These are phyloP conservation scores for Cecropterus lyciades DNA, from an alignment of 1,140 invertebrate species.

Conservation along the genomic window DNA sequence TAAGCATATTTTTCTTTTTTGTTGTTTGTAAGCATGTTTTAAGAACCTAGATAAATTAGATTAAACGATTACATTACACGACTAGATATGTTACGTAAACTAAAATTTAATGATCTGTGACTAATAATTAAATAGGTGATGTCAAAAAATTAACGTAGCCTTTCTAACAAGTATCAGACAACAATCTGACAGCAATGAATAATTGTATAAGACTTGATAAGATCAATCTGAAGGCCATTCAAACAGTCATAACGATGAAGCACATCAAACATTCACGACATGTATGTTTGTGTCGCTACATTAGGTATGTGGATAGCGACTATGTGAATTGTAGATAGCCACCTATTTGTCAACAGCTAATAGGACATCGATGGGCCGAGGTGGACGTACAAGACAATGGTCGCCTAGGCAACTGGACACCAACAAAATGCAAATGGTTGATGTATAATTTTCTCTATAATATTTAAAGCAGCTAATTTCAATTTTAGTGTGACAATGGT, in stretches of 20 bases:
- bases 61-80: too few relatives aligned
- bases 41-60: too few relatives aligned
- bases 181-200: slow-evolving; percentile 6
- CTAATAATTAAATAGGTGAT: too few relatives aligned
- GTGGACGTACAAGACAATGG: slow-evolving; percentile 71
- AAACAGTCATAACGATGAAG: slow-evolving; percentile 58
- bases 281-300: slow-evolving; percentile 53
- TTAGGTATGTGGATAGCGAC: slow-evolving; percentile 48
- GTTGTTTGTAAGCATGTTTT: too few relatives aligned
- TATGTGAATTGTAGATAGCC: slow-evolving; percentile 56
- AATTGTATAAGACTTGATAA: slow-evolving; percentile 19
- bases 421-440: slow-evolving; percentile 60
- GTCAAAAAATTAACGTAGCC: too few relatives aligned
- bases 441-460: too few relatives aligned
- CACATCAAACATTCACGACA: slow-evolving; percentile 52
- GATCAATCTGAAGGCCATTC: slow-evolving; percentile 53
- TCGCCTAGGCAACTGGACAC: slow-evolving; percentile 62
- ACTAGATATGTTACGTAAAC: too few relatives aligned
- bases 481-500: too few relatives aligned
- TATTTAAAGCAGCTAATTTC: too few relatives aligned
- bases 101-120: too few relatives aligned
- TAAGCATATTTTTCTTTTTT: too few relatives aligned
- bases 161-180: neutral
- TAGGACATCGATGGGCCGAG: slow-evolving; percentile 66
- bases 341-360: slow-evolving; percentile 77